Evolutionary conservation across 2,888 invertebrate genomes (phyloP).

Genomic region (Caenorhabditis becei): DNA sequence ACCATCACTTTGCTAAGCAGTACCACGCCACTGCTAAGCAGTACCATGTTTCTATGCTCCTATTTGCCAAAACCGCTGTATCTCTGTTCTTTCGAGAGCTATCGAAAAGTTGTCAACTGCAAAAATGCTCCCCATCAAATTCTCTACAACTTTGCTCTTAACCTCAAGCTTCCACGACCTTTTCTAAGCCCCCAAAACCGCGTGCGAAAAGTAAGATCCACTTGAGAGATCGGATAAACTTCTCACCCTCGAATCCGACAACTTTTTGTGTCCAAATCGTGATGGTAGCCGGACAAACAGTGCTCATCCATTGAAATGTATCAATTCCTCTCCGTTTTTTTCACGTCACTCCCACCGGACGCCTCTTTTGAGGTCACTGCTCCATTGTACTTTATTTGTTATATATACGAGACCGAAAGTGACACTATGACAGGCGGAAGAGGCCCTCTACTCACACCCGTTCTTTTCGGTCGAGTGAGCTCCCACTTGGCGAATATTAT

Average conservation of each 20-base stretch:
- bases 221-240: background rate
- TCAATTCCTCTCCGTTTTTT: constrained; percentile 9
- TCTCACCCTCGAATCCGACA: constrained; percentile 18
- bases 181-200: background rate
- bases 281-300: constrained; percentile 26
- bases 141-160: background rate
- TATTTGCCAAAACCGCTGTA: background rate
- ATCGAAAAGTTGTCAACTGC: background rate
- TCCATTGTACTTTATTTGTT: constrained; percentile 31
- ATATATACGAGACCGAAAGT: constrained; percentile 22
- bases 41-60: background rate
- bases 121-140: background rate
- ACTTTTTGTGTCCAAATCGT: constrained; percentile 21
- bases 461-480: background rate
- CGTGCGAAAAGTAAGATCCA: too few relatives aligned
- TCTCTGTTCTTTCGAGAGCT: background rate
- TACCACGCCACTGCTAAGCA: constrained; percentile 1
- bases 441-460: background rate
- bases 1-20: too few relatives aligned
- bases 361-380: constrained; percentile 9
- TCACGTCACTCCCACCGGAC: background rate
- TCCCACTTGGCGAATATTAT: background rate
- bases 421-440: constrained; percentile 37
- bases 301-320: constrained; percentile 23
- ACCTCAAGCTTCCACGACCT: background rate